Base-by-base conservation (phyloP, 2,888 invertebrate genomes). In the Eupithecia exiguata region DNA sequence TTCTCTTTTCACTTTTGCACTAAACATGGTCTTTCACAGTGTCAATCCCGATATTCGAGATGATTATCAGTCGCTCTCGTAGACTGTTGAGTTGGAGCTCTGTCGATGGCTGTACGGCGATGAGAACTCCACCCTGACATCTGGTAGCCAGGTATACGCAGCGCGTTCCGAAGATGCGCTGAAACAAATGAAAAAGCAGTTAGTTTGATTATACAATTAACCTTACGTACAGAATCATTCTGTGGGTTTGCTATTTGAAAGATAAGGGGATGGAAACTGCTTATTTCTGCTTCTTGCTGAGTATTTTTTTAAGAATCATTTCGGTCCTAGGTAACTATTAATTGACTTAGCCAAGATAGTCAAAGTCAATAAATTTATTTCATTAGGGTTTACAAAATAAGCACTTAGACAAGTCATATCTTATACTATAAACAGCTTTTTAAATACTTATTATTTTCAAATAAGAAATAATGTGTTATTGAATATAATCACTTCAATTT, bases 71-170 rank as follows among this genome's bases (percentile, higher is more conserved):
- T 95, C 94, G 80, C 94, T 94, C 79, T 94, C 95, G 86, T 92
- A 94, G 76, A 94, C 89, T 0, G 94, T 94, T 1, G 94, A 94
- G 83, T 91, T 93, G 74, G 94, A 93, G 81, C 94, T 94, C 83
- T 88, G 89, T 14, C 94, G 89, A 21, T 92, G 91, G 74, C 88
- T 90, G 88, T 91, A 92, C 3, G 92, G 92, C 1, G 93, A 92
- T 78, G 89, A 86, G 86, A 94, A 93, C 84, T 94, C 94, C 70
- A 93, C 88, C 85, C 93, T 92, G 86, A 92, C 91, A 76, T 93
- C 93, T n/a, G 94, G 94, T 53, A 95, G 87, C 94, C 94, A 94
- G 88, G 93, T 88, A 86, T 94, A 94, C 94, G 94, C 95, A 94
- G 95, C 87, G 90, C 94, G 92, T 83, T 95, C 94, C 84, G 93